Percentiles rank a stretch among this genome's conserved stretches.
Evolutionary conservation across 2,888 invertebrate genomes (phyloP).

Genomic region (Lutraria lutraria): DNA sequence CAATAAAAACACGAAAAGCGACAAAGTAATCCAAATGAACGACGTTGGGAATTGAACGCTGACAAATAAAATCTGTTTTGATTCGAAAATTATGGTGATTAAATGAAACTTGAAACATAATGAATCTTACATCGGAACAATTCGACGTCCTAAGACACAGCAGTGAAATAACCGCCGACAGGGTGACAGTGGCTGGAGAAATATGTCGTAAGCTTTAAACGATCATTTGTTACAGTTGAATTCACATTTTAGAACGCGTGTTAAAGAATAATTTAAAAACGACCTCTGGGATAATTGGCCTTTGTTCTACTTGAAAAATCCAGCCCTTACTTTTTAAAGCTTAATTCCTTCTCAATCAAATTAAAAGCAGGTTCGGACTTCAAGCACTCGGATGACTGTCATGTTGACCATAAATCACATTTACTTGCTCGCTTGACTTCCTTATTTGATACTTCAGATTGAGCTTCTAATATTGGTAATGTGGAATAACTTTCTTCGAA

Average conservation of each 20-base stretch:
- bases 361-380: background rate
- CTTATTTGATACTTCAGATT: too few relatives aligned
- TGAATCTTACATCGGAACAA: slow-evolving; percentile 26
- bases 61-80: slow-evolving; percentile 58
- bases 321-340: background rate
- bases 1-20: slow-evolving; percentile 29
- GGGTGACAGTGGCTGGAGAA: background rate
- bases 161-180: slow-evolving; percentile 18
- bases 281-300: background rate
- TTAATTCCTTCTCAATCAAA: background rate
- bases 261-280: background rate
- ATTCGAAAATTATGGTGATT: slow-evolving; percentile 58
- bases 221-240: background rate
- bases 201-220: slow-evolving; percentile 2
- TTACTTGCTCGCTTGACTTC: too few relatives aligned
- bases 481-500: too few relatives aligned
- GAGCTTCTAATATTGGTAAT: too few relatives aligned
- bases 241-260: slow-evolving; percentile 12
- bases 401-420: too few relatives aligned
- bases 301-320: slow-evolving; percentile 19
- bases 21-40: slow-evolving; percentile 31
- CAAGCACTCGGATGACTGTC: too few relatives aligned
- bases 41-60: slow-evolving; percentile 38
- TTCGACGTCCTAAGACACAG: slow-evolving; percentile 16
- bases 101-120: slow-evolving; percentile 42